These are phyloP conservation scores for Peromyscus californicus DNA, from an alignment of 2,113 vertebrate genomes.

Conservation along the genomic window DNA sequence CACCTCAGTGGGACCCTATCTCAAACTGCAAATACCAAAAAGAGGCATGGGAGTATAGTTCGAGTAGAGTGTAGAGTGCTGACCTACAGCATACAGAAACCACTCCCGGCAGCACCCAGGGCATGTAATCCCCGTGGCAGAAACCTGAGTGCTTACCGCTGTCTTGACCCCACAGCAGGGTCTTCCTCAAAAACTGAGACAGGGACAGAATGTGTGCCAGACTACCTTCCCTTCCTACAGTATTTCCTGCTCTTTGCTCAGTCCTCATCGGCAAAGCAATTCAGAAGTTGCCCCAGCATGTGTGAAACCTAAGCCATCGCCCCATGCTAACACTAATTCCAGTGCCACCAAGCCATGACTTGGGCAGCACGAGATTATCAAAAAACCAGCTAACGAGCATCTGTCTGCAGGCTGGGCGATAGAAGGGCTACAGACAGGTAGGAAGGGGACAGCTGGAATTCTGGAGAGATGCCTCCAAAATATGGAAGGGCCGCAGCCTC, in stretches of 20 bases:
- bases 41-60: not conserved
- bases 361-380: not conserved
- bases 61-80: not conserved
- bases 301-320: not conserved
- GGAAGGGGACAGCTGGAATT: not conserved
- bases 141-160: not conserved
- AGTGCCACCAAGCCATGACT: not conserved
- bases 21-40: not conserved
- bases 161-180: not conserved
- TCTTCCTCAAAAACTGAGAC: not conserved
- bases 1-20: not conserved
- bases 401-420: not conserved
- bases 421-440: not conserved
- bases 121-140: not conserved
- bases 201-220: not conserved
- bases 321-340: not conserved
- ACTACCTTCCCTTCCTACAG: not conserved
- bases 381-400: not conserved
- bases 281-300: not conserved
- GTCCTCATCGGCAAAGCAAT: not conserved
- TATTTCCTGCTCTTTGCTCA: not conserved
- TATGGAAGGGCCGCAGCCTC: not conserved
- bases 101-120: not conserved
- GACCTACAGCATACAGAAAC: not conserved
- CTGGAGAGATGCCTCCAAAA: not conserved